Percentiles rank a stretch among this genome's conserved stretches.
These are phyloP conservation scores for Carcina quercana DNA, from an alignment of 2,888 invertebrate genomes.

Conservation along the genomic window DNA sequence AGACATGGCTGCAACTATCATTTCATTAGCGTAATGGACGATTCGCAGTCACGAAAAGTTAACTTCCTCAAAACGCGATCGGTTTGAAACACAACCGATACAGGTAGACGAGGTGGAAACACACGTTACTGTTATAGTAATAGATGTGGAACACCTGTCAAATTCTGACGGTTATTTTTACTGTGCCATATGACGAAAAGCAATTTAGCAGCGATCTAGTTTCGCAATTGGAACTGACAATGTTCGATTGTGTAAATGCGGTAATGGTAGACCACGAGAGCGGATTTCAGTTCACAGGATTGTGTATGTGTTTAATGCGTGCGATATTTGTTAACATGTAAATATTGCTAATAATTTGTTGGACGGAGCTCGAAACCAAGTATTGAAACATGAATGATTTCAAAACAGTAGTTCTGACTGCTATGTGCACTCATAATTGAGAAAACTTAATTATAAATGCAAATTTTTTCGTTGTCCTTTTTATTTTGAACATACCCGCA, in stretches of 20 bases:
- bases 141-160: conserved; percentile 30
- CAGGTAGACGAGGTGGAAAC: conserved; percentile 1
- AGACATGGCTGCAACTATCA: conserved; percentile 28
- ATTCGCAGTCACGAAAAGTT: conserved; percentile 38
- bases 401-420: no score
- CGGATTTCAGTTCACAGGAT: conserved; percentile 30
- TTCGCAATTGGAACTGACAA: conserved; percentile 57
- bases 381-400: no score
- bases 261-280: conserved; percentile 44
- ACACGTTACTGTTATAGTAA: not conserved
- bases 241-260: conserved; percentile 58
- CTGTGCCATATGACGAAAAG: conserved; percentile 58
- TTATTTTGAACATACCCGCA: no score
- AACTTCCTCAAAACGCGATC: conserved; percentile 7
- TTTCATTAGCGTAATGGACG: conserved; percentile 48
- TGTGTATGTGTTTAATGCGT: conserved; percentile 13
- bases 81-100: not conserved
- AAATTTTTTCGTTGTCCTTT: no score
- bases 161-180: conserved; percentile 41
- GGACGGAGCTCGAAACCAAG: no score
- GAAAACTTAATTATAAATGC: no score
- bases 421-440: no score
- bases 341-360: no score
- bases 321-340: conserved; percentile 21
- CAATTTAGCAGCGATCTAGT: conserved; percentile 58